Evolutionary conservation across 2,113 vertebrate genomes (phyloP), one percentile per base, ranked within the genome.

Genomic region (Tragelaphus strepsiceros): DNA sequence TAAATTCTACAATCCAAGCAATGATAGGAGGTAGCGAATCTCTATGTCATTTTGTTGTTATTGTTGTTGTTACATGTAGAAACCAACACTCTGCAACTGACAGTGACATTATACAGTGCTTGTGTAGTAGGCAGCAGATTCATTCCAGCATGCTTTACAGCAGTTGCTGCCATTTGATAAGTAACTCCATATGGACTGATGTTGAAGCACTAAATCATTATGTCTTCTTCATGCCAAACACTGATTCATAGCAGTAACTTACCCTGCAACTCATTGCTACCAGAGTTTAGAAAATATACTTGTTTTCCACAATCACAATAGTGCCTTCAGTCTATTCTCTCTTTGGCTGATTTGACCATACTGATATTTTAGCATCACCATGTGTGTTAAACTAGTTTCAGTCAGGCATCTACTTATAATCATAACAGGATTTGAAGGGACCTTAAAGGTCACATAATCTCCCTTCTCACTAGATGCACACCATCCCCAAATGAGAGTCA

Each of bases 391-490:
- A 86, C 43, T 95, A 32, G 78, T 93, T 98, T 96, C 84, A 95
- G 85, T 96, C 85, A 96, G 84, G n/a, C 39, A 82, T 96, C 88
- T 98, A 84, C 89, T 97, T 95, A 95, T n/a, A 96, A 93, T 97
- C 77, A 39, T 84, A 92, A 61, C 43, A 87, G 39, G 84, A 46
- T 96, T 93, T 90, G 91, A 94, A 97, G 82, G n/a, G 62, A 96
- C 89, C 90, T 97, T 96, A 98, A 97, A 98, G 97, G 97, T 97
- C 97, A 97, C 56, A 82, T 88, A 91, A 92, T 97, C 88, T 96
- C 35, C 80, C 80, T 96, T 97, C 35, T 96, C 54, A 90, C 87
- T 77, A 89, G 78, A 92, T 64, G 88, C 91, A 56, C 32, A 80
- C 89, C 81, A 93, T 89, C 86, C 71, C 24, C 43, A 97, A 98